Percentiles rank a stretch among this genome's conserved stretches.
Conservation (phyloP, 2,888 invertebrate genomes). For the Yponomeuta plumbellus region DNA sequence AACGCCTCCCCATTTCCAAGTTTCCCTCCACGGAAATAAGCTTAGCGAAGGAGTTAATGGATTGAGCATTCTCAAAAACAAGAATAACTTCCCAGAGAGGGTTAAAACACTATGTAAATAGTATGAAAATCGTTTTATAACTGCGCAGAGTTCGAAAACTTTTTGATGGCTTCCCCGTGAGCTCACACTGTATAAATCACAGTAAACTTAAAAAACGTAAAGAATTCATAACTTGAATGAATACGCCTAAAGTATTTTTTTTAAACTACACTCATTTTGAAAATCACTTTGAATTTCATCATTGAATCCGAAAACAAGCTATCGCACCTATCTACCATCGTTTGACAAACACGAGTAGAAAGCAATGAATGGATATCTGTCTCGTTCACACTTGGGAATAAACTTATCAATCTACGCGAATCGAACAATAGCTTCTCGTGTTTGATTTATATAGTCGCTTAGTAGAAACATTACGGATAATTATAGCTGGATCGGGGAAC, state of each 20-base stretch:
- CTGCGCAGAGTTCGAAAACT: constrained; percentile 57
- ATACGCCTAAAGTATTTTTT: neutral
- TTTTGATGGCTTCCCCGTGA: constrained; percentile 51
- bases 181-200: constrained; percentile 22
- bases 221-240: neutral
- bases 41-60: constrained; percentile 39
- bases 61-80: constrained; percentile 47
- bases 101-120: constrained; percentile 59
- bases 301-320: neutral
- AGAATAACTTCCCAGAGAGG: constrained; percentile 42
- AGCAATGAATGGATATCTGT: constrained; percentile 65
- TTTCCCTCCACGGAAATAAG: constrained; percentile 9
- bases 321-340: constrained; percentile 13
- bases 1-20: constrained; percentile 23
- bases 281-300: neutral
- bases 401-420: constrained; percentile 75
- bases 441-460: constrained; percentile 77
- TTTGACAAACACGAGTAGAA: constrained; percentile 56
- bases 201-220: constrained; percentile 35
- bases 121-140: constrained; percentile 56
- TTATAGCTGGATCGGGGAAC: constrained; percentile 56
- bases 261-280: neutral
- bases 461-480: constrained; percentile 75
- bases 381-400: constrained; percentile 72
- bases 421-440: constrained; percentile 76